Base-by-base conservation (phyloP, 2,888 invertebrate species). In the Leucophora obtusa region DNA sequence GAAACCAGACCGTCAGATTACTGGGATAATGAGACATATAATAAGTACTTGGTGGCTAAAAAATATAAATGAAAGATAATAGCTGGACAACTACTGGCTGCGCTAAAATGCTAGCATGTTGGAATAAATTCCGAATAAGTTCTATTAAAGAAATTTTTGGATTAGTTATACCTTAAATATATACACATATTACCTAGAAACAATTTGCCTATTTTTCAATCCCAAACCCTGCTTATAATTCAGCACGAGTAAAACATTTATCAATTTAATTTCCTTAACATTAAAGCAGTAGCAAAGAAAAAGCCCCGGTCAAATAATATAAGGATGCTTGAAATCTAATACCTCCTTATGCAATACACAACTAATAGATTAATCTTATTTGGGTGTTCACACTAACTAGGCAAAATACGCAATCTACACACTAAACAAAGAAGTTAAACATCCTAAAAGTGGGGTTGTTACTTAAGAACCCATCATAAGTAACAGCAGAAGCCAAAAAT, bases 251-350 rank as follows among this genome's bases (percentile, higher is more conserved):
- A 33, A 2, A 17, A 54, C 66, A 60, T 71, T 71, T 54, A 54
- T 56, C 60, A 71, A 54, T 38, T 71, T 35, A 60, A 60, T 76
- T 59, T 59, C 53, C 38, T 70, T 53, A 51, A 33, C 28, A n/a
- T 47, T 21, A 35, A n/a, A 21, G 28, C 28, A 28, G 28, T 28
- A 28, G 4, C 4, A 17, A 15, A 43, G 54, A 43, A 24, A 24
- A 50, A 50, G 56, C 28, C 14, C 18, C n/a, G 62, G 43, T 24
- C 54, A 47, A 62, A 2, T 17, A 21, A 10, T 62, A 2, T 14
- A 50, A 50, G 6, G 14, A 47, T 15, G 35, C 14, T 47, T 47
- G 18, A 35, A 35, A 38, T 14, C 50, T 59, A 43, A 47, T 15
- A 59, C 51, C n/a, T 8, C 24, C 17, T 11, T 24, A 33, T 3